Evolutionary conservation across 1,140 invertebrate species (phyloP).

Genomic region (Nixonia krombeini): DNA sequence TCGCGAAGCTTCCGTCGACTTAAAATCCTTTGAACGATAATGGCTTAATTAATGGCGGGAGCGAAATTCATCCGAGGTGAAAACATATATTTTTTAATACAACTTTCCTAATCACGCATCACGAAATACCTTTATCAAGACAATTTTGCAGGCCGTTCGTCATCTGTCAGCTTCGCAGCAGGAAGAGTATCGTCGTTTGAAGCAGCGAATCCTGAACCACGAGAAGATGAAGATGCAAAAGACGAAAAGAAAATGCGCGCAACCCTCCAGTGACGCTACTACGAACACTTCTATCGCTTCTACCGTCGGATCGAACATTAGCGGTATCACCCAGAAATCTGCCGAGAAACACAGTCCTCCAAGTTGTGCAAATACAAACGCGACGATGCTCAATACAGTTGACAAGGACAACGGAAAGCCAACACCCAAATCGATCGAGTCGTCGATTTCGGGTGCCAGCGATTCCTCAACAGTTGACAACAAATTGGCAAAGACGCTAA

Average conservation of each 20-base stretch:
- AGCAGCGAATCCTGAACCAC: constrained; percentile 62
- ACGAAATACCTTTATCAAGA: constrained; percentile 22
- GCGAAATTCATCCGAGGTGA: not conserved
- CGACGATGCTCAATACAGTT: too few relatives aligned
- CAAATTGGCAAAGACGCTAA: too few relatives aligned
- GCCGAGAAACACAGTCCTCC: not conserved
- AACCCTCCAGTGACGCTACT: not conserved
- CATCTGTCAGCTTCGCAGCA: constrained; percentile 65
- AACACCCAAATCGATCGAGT: too few relatives aligned
- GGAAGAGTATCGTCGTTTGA: constrained; percentile 68
- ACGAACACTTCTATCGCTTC: not conserved
- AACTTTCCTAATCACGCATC: not conserved
- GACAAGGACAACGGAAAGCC: too few relatives aligned
- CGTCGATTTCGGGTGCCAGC: too few relatives aligned
- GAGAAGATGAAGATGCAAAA: constrained; percentile 55
- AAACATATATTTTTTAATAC: not conserved
- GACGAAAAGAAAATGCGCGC: constrained; percentile 1
- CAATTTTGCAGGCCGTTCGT: constrained; percentile 63
- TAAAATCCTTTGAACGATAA: too few relatives aligned
- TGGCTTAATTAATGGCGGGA: too few relatives aligned
- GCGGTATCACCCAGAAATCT: not conserved
- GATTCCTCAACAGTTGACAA: too few relatives aligned
- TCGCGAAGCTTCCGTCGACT: too few relatives aligned
- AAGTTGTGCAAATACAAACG: not conserved
- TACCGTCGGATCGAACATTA: too few relatives aligned